Evolutionary conservation across 2,888 invertebrate species (phyloP), one percentile per base, ranked within the genome.

Genomic region (Dasypogon diadema): DNA sequence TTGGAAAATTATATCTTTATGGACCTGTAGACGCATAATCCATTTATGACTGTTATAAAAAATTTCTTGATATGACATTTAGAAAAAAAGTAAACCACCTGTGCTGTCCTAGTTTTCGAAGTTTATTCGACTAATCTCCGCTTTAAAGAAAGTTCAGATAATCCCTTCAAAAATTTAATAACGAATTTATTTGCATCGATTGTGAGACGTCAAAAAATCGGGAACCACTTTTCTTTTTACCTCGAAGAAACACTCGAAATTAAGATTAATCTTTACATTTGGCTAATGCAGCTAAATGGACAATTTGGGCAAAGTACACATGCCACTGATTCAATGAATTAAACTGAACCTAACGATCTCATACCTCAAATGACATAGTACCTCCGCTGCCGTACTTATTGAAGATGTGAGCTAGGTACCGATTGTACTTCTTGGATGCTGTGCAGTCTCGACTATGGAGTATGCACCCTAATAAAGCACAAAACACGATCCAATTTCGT

Each of bases 311-410:
- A 75, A 70, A 56, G n/a, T 34, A 70, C 54, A 24, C 30, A 26
- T 30, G 54, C 34, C 30, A 34, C 30, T 58, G 51, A 76, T 65
- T 65, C 30, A 18, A 46, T 65, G 10, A 70, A 54, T 26, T 30
- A 18, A 55, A 60, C 18, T 34, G 37, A 60, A 37, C 18, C 18
- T n/a, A 60, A n/a, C 12, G 58, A 56, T 55, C 54, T 77, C 79
- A 82, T 81, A 85, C 85, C 85, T 85, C 85, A 79, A 85, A 85
- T 77, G 83, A 83, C 79, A 85, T 84, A 42, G 83, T 81, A 21
- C 82, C 83, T 18, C 84, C 85, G 75, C 81, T 83, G 79, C 86
- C 86, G 78, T 86, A 86, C 77, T 86, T 86, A 76, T 83, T 81
- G 76, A 86, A 85, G 76, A 86, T 81, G 79, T 85, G 83, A 63